Evolutionary conservation across 2,888 invertebrate species (phyloP).

Genomic region (Hymenopus coronatus): DNA sequence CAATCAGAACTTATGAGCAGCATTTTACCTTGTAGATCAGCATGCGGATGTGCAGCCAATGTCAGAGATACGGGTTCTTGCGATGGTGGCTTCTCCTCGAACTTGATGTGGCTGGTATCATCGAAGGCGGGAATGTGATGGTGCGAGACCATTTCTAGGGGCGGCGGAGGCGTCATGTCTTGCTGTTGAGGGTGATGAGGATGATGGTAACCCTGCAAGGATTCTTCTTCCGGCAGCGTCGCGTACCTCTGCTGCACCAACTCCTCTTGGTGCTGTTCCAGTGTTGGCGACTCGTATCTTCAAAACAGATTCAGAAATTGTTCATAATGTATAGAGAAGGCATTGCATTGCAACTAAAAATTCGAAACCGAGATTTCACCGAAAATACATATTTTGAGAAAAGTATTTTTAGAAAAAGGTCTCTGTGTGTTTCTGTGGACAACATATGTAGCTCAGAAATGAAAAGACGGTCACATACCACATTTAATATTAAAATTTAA

Average conservation of each 20-base stretch:
- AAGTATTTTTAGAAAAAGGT: no score
- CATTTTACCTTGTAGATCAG: background rate
- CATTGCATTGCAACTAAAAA: no score
- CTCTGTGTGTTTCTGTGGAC: no score
- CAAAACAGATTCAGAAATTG: no score
- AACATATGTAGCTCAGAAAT: no score
- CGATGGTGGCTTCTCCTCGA: background rate
- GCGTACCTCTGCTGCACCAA: slow-evolving; percentile 15
- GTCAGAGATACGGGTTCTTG: background rate
- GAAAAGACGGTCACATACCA: no score
- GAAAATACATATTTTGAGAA: no score
- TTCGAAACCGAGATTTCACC: no score
- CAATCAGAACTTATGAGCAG: no score
- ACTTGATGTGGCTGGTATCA: background rate
- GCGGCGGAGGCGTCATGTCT: slow-evolving; percentile 34
- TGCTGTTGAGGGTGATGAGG: slow-evolving; percentile 25
- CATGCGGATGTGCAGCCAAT: background rate
- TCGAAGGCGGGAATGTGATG: slow-evolving; percentile 13
- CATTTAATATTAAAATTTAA: no score
- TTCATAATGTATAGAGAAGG: no score
- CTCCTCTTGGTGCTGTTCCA: background rate
- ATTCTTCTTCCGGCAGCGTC: background rate
- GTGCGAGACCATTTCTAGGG: slow-evolving; percentile 12
- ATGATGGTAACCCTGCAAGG: slow-evolving; percentile 21
- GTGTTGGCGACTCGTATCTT: slow-evolving; percentile 9